phyloP scores from a whole-genome alignment of 2,113 vertebrate genomes.

The Alaudala cheleensis region DNA sequence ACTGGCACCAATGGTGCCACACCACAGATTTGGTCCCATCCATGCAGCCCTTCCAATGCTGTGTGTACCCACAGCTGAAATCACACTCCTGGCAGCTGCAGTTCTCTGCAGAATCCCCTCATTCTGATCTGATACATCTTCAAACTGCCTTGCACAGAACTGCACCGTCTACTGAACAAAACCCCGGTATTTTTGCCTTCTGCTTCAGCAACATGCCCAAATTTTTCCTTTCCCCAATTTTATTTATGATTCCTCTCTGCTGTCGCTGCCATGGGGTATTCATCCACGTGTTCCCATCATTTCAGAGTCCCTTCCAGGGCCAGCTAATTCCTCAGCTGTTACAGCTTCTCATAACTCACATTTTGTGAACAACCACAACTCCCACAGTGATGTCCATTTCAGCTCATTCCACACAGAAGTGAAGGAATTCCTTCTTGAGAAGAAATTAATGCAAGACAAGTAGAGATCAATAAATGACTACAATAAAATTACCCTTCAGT shows the following conservation, averaged over 20 bases:
- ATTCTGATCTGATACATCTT: not conserved
- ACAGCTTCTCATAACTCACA: not conserved
- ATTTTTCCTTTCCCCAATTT: not conserved
- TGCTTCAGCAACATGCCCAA: not conserved
- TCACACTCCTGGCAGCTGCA: not conserved
- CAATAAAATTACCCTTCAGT: not conserved
- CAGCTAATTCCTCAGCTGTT: not conserved
- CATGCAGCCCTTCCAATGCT: not conserved
- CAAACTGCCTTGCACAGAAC: not conserved
- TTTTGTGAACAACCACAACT: not conserved
- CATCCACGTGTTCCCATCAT: not conserved
- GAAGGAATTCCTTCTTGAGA: not conserved
- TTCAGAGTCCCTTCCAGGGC: not conserved
- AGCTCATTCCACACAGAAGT: not conserved
- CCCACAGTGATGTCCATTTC: not conserved
- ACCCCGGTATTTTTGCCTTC: not conserved
- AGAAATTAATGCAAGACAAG: not conserved
- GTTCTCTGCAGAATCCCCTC: not conserved
- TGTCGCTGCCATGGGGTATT: not conserved
- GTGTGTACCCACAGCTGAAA: not conserved
- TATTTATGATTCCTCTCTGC: not conserved
- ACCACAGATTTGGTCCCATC: not conserved
- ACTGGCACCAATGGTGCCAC: not conserved
- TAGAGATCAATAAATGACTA: not conserved
- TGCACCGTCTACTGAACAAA: not conserved